Evolutionary conservation across 2,113 vertebrate species (phyloP).

Genomic region (Chrysochloris asiatica): DNA sequence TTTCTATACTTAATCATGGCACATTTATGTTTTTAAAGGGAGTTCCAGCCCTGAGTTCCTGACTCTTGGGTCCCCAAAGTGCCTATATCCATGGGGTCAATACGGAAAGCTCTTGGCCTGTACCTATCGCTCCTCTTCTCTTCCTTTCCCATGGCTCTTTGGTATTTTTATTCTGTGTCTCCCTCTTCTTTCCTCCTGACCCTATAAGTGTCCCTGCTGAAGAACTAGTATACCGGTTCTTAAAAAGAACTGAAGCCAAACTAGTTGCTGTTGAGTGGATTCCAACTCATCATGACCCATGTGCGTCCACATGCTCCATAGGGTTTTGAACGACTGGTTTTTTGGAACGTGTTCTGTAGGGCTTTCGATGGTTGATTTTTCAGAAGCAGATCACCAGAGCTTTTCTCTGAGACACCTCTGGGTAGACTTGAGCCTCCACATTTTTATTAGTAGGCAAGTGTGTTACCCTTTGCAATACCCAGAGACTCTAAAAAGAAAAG

Average conservation of each 20-base stretch:
- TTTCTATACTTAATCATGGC: conserved; percentile 90
- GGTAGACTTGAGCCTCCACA: not conserved
- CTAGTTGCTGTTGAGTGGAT: not conserved
- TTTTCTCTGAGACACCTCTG: not conserved
- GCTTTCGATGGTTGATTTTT: not conserved
- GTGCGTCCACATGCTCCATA: not conserved
- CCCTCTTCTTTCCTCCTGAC: not conserved
- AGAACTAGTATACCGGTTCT: not conserved
- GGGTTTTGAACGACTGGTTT: not conserved
- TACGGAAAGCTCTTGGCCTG: not conserved
- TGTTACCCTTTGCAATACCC: not conserved
- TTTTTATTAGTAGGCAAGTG: too few species aligned
- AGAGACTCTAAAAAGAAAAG: not conserved
- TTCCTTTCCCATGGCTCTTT: not conserved
- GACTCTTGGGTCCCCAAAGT: not conserved
- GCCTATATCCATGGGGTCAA: not conserved
- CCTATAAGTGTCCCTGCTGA: not conserved
- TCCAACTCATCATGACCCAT: not conserved
- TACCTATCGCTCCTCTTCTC: not conserved
- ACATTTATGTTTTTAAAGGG: conserved; percentile 50
- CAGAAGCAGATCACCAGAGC: not conserved
- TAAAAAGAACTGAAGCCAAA: not conserved
- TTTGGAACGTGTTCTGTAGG: not conserved
- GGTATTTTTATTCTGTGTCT: not conserved
- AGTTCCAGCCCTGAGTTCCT: not conserved